A percentile compares a stretch with the other conserved stretches of the same genome.
phyloP scores from a whole-genome alignment of 2,797 vertebrate genomes.

The Eulemur mongoz region DNA sequence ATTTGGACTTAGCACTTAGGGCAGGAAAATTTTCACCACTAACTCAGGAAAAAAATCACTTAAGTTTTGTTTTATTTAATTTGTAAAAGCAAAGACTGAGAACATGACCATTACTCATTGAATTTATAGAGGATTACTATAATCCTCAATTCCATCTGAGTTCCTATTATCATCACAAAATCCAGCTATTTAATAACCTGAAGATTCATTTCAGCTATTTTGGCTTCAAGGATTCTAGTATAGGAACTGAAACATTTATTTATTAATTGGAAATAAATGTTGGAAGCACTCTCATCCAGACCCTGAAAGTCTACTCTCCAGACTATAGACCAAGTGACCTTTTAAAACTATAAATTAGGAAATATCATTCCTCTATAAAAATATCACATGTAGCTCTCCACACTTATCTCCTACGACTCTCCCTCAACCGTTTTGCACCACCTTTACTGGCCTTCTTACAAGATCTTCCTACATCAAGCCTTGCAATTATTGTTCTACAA shows the following conservation, averaged over 20 bases:
- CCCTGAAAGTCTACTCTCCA: not conserved
- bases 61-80: not conserved
- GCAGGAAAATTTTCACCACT: not conserved
- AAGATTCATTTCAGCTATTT: constrained; percentile 32
- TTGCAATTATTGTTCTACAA: not conserved
- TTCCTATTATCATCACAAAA: not conserved
- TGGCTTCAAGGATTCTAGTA: not conserved
- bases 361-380: not conserved
- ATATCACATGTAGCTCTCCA: not conserved
- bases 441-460: not conserved
- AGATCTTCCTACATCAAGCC: not conserved
- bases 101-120: not conserved
- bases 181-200: not conserved
- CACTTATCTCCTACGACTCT: not conserved
- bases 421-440: not conserved
- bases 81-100: not conserved
- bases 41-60: not conserved
- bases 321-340: not conserved
- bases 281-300: not conserved
- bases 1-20: not conserved
- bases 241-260: constrained; percentile 2
- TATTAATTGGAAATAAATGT: constrained; percentile 8
- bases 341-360: not conserved
- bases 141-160: not conserved
- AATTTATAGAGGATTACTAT: not conserved